Conservation (phyloP, 1,140 invertebrate genomes). For the Sycobia sp. region DNA sequence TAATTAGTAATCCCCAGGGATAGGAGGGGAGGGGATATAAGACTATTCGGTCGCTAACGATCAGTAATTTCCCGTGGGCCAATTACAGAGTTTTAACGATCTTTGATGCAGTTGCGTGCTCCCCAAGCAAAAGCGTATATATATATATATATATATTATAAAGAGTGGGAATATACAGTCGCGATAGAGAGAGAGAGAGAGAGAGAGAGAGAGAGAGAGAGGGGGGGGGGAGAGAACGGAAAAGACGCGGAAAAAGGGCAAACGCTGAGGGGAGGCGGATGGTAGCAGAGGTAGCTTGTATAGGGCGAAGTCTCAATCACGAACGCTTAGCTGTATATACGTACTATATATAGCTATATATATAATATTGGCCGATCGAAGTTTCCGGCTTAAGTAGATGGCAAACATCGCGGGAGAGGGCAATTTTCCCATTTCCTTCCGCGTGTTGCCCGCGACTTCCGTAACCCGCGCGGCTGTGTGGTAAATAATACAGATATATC, state of each 20-base stretch:
- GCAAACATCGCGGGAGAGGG: slow-evolving; percentile 12
- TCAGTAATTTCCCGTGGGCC: slow-evolving; percentile 38
- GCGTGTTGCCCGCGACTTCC: not conserved
- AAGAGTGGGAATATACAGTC: not conserved
- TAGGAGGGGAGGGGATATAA: not conserved
- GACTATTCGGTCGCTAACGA: slow-evolving; percentile 38
- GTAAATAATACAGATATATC: no score
- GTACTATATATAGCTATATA: no score
- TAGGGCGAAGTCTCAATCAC: no score
- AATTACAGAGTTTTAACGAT: slow-evolving; percentile 39
- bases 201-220: slow-evolving; percentile 2
- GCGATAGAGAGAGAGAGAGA: no score
- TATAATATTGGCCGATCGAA: slow-evolving; percentile 14
- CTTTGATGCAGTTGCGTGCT: slow-evolving; percentile 11
- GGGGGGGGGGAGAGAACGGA: not conserved
- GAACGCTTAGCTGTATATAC: no score
- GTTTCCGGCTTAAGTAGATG: slow-evolving; percentile 11
- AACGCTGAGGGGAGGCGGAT: no score
- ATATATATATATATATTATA: no score
- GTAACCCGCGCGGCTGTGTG: not conserved
- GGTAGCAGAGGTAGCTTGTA: no score
- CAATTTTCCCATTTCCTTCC: slow-evolving; percentile 20
- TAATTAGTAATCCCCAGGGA: slow-evolving; percentile 32
- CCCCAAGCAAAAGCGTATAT: slow-evolving; percentile 10
- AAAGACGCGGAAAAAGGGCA: not conserved